These are phyloP conservation scores for Porites rus DNA, from an alignment of 92 coral and sea anemone species.

Conservation along the genomic window DNA sequence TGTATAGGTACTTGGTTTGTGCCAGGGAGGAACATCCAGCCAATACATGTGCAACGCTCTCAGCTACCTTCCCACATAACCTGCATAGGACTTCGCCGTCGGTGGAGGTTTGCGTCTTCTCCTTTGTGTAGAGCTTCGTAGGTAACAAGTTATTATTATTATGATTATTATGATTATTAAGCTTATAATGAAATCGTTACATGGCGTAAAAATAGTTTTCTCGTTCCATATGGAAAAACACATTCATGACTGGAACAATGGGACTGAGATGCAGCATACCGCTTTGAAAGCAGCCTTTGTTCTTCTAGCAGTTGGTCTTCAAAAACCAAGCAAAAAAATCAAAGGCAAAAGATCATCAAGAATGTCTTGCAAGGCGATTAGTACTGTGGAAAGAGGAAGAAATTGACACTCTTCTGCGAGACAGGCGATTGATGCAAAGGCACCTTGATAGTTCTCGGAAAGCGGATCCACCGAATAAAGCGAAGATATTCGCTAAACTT, in stretches of 20 bases:
- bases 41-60: too few species aligned
- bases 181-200: slow-evolving; percentile 66
- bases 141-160: too few species aligned
- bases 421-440: slow-evolving; percentile 65
- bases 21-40: too few species aligned
- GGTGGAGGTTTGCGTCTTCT: too few species aligned
- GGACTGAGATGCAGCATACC: slow-evolving; percentile 48
- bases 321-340: slow-evolving; percentile 68
- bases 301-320: slow-evolving; percentile 58
- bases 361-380: slow-evolving; percentile 58
- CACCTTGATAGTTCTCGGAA: slow-evolving; percentile 39
- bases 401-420: slow-evolving; percentile 60
- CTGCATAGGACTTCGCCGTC: too few species aligned
- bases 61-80: too few species aligned
- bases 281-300: slow-evolving; percentile 73
- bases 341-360: slow-evolving; percentile 71
- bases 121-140: too few species aligned
- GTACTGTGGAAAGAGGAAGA: slow-evolving; percentile 66
- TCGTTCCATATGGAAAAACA: slow-evolving; percentile 72
- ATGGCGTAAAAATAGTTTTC: slow-evolving; percentile 68
- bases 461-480: slow-evolving; percentile 61
- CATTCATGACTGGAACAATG: slow-evolving; percentile 69
- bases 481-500: slow-evolving; percentile 67
- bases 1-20: too few species aligned
- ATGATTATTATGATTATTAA: slow-evolving; percentile 14